These are phyloP conservation scores for Bovichtus variegatus DNA, from an alignment of 2,797 vertebrate genomes.

Conservation along the genomic window DNA sequence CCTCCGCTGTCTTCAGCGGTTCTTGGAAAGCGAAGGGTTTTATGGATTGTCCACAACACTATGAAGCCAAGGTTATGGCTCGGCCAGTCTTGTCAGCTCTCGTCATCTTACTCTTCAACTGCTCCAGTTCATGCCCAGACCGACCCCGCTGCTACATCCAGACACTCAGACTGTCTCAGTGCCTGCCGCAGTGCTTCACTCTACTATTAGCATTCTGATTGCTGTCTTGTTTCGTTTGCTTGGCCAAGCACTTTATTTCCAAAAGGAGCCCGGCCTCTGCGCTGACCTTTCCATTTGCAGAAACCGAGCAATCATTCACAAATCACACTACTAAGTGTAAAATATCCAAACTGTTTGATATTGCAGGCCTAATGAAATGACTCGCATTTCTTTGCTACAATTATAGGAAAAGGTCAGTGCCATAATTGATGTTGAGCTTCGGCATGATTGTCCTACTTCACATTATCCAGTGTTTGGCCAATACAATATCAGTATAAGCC, in stretches of 20 bases:
- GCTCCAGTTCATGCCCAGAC: constrained; percentile 44
- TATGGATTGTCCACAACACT: constrained; percentile 47
- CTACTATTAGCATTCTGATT: constrained; percentile 70
- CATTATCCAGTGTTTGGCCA: constrained; percentile 59
- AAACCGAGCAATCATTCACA: constrained; percentile 72
- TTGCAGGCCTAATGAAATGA: constrained; percentile 74
- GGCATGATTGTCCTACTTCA: constrained; percentile 69
- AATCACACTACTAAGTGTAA: constrained; percentile 68
- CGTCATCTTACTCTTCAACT: constrained; percentile 41
- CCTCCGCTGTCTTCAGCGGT: constrained; percentile 21
- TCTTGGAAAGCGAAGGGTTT: constrained; percentile 38
- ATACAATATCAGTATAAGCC: constrained; percentile 55
- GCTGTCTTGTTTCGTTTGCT: constrained; percentile 71
- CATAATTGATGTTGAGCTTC: constrained; percentile 75
- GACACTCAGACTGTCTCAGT: constrained; percentile 62
- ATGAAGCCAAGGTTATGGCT: constrained; percentile 47
- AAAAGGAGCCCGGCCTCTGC: constrained; percentile 33
- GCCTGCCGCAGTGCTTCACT: constrained; percentile 49
- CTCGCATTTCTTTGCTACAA: constrained; percentile 73
- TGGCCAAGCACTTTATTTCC: constrained; percentile 58
- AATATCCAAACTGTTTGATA: constrained; percentile 79
- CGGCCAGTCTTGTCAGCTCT: constrained; percentile 48
- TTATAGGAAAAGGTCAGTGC: constrained; percentile 79
- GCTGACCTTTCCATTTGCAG: constrained; percentile 76
- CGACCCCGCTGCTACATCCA: constrained; percentile 37